phyloP scores from a whole-genome alignment of 2,113 vertebrate species.

The Vulpes vulpes region DNA sequence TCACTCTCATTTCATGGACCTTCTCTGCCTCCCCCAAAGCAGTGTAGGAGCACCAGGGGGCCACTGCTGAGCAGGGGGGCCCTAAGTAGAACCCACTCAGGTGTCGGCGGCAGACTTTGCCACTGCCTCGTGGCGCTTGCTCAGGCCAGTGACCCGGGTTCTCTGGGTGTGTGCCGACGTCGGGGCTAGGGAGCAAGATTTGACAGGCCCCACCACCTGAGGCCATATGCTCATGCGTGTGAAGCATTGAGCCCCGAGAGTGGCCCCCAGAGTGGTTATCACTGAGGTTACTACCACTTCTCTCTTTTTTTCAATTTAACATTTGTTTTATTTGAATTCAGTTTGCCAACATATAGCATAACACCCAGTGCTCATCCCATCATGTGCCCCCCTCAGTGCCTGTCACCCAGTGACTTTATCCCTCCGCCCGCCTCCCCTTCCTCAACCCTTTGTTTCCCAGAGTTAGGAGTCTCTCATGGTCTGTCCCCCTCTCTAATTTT shows the following conservation, averaged over 20 bases:
- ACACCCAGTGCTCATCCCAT: no score
- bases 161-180: neutral
- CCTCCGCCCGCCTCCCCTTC: no score
- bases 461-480: no score
- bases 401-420: no score
- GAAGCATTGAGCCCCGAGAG: neutral
- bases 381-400: no score
- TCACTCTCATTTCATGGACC: neutral
- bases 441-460: no score
- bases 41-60: neutral
- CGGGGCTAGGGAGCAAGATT: no score
- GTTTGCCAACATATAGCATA: no score
- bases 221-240: neutral
- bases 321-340: no score
- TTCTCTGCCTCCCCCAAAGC: neutral
- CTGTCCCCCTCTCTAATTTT: no score
- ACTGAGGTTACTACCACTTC: neutral
- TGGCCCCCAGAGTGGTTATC: neutral
- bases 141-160: neutral
- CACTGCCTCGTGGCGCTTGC: neutral
- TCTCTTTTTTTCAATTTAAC: neutral
- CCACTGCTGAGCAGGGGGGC: fast-evolving
- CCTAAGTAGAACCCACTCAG: neutral
- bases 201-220: neutral
- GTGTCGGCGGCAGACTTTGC: neutral